phyloP scores from a whole-genome alignment of 1,140 invertebrate genomes.

The Cotesia chilonis region DNA sequence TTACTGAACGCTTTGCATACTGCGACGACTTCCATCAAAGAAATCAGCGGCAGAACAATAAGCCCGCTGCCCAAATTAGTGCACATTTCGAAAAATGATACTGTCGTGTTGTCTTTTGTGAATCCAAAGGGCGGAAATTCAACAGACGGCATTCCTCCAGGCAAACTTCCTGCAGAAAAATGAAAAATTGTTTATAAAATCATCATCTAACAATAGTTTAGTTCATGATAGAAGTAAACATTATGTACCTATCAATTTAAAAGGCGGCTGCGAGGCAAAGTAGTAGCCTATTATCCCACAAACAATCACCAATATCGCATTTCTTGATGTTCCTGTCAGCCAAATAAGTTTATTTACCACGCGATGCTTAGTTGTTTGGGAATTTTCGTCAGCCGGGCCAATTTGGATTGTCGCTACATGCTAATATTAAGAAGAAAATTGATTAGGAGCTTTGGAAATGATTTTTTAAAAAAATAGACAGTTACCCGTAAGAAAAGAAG shows the following conservation, averaged over 20 bases:
- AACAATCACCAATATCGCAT: constrained; percentile 79
- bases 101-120: constrained; percentile 64
- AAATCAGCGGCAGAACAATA: constrained; percentile 82
- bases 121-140: constrained; percentile 73
- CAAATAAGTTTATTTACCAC: constrained; percentile 65
- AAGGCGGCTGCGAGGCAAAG: constrained; percentile 62
- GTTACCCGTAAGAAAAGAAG: constrained; percentile 76
- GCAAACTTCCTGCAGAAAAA: constrained; percentile 67
- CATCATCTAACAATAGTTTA: not conserved
- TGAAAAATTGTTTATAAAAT: not conserved
- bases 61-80: constrained; percentile 78
- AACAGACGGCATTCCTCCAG: constrained; percentile 74
- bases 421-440: constrained; percentile 51
- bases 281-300: constrained; percentile 72
- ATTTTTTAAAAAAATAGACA: constrained; percentile 4
- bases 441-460: constrained; percentile 18
- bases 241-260: constrained; percentile 73
- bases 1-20: constrained; percentile 84
- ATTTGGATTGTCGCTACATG: constrained; percentile 69
- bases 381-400: constrained; percentile 65
- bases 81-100: constrained; percentile 76
- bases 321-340: constrained; percentile 75
- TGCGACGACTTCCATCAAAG: constrained; percentile 83
- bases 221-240: not conserved
- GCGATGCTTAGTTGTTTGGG: constrained; percentile 61